A percentile compares a stretch with the other conserved stretches of the same genome.
These are phyloP conservation scores for Gymnoscelis rufifasciata DNA, from an alignment of 2,888 invertebrate genomes.

Conservation along the genomic window DNA sequence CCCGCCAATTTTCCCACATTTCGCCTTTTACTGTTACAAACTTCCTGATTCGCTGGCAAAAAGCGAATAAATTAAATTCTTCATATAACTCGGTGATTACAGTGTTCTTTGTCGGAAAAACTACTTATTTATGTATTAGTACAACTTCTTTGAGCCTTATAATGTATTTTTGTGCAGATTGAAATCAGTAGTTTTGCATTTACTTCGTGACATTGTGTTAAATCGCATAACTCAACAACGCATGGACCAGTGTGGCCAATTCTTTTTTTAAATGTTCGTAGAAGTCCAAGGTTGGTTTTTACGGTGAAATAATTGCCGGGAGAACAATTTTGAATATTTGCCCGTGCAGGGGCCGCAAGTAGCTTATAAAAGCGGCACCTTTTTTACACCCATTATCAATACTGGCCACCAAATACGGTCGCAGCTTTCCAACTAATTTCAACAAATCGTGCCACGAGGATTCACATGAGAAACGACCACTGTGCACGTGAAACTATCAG, in stretches of 20 bases:
- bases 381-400: conserved; percentile 14
- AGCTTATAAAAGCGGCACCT: conserved; percentile 10
- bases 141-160: no score
- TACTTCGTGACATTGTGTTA: no score
- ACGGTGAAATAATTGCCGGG: no score
- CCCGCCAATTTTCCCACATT: conserved; percentile 70
- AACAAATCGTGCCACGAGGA: conserved; percentile 64
- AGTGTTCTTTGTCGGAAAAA: conserved; percentile 10
- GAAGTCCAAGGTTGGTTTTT: no score
- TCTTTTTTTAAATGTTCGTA: no score
- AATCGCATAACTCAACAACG: no score
- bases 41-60: conserved; percentile 71
- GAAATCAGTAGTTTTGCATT: no score
- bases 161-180: no score
- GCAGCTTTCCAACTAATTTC: conserved; percentile 64
- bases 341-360: no score
- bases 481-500: conserved; percentile 72
- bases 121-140: neutral
- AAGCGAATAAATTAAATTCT: conserved; percentile 71
- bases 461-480: conserved; percentile 72
- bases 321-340: no score
- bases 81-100: conserved; percentile 30
- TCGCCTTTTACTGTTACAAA: conserved; percentile 70
- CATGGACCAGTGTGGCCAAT: no score
- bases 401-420: conserved; percentile 40